These are phyloP conservation scores for Leptodactylus fuscus DNA, from an alignment of 2,113 vertebrate species.

Conservation along the genomic window DNA sequence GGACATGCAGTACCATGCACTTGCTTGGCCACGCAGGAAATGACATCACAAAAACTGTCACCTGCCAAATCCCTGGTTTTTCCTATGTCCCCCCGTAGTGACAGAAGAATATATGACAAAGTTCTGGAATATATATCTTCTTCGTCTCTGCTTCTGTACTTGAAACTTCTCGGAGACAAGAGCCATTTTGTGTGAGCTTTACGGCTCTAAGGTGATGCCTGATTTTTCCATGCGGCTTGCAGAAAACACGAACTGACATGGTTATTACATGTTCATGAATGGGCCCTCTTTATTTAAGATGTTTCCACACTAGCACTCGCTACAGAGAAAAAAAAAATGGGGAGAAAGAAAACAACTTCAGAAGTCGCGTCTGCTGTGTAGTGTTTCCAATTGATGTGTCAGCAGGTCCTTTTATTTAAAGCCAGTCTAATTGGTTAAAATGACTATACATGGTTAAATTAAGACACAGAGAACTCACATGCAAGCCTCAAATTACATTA, in stretches of 20 bases:
- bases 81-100: neutral
- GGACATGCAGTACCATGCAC: neutral
- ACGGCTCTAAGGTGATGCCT: conserved; percentile 50
- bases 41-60: conserved; percentile 23
- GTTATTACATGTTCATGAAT: conserved; percentile 54
- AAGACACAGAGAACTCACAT: conserved; percentile 16
- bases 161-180: conserved; percentile 28
- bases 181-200: conserved; percentile 51
- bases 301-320: conserved; percentile 29
- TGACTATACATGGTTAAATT: conserved; percentile 18
- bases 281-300: conserved; percentile 53
- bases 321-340: conserved; percentile 22
- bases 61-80: conserved; percentile 16
- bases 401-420: conserved; percentile 49
- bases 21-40: conserved; percentile 1
- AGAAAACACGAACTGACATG: conserved; percentile 50
- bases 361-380: conserved; percentile 21
- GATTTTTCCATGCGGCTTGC: conserved; percentile 52
- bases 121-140: conserved; percentile 22
- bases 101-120: conserved; percentile 12
- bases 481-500: neutral
- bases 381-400: conserved; percentile 50
- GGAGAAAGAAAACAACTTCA: conserved; percentile 34
- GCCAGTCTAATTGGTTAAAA: conserved; percentile 46
- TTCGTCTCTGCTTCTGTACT: conserved; percentile 18